phyloP scores from a whole-genome alignment of 2,888 invertebrate genomes.

The Oxystoma pomonae region DNA sequence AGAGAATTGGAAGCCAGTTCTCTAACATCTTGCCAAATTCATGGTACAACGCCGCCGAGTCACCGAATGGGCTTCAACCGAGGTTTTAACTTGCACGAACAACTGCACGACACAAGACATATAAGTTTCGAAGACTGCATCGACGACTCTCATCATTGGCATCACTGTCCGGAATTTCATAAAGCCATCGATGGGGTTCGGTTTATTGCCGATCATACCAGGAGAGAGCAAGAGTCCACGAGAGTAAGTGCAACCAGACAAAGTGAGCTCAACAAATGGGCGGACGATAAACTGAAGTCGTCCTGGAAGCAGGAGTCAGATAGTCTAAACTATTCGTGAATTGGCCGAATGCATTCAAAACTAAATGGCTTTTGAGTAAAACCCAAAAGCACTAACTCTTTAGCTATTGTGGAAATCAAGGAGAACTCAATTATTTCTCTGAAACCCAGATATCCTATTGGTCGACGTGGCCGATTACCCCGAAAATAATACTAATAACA shows the following conservation, averaged over 20 bases:
- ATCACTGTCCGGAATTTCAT: constrained; percentile 86
- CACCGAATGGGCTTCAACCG: background rate
- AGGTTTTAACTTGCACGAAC: background rate
- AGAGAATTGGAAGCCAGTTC: constrained; percentile 56
- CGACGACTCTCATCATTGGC: constrained; percentile 68
- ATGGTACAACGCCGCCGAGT: constrained; percentile 58
- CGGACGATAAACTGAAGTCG: too few species aligned
- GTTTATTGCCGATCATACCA: constrained; percentile 89
- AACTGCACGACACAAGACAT: background rate
- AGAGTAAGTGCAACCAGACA: constrained; percentile 56
- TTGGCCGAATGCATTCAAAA: too few species aligned
- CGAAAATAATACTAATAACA: too few species aligned
- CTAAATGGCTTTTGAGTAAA: too few species aligned
- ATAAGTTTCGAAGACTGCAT: background rate
- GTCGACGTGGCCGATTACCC: too few species aligned
- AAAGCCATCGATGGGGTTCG: constrained; percentile 90
- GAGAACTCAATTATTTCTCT: too few species aligned
- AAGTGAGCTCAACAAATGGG: background rate
- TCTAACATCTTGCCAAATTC: constrained; percentile 55
- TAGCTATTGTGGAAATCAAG: too few species aligned
- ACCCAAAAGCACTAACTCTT: too few species aligned
- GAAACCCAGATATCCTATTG: too few species aligned
- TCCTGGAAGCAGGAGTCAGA: too few species aligned
- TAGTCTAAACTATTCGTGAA: too few species aligned
- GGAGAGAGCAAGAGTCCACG: constrained; percentile 82